Evolutionary conservation across 2,888 invertebrate genomes (phyloP).

Genomic region (Crematogaster levior): DNA sequence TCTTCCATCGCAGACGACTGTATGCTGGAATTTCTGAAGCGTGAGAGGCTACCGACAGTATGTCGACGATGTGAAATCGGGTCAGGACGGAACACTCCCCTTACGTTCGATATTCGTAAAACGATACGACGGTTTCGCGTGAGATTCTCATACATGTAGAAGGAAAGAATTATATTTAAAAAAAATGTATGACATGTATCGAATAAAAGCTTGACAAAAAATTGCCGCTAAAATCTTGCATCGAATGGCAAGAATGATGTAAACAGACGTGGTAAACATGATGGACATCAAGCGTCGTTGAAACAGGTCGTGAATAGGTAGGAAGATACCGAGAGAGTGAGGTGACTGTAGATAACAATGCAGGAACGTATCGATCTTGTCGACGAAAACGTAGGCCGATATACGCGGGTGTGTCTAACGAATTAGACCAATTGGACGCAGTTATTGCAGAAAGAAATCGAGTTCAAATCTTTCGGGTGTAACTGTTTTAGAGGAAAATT

Average conservation of each 20-base stretch:
- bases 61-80: conserved; percentile 61
- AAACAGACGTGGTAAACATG: neutral
- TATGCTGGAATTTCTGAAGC: conserved; percentile 56
- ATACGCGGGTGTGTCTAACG: conserved; percentile 74
- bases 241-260: neutral
- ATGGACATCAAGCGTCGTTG: neutral
- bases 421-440: conserved; percentile 60
- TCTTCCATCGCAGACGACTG: neutral
- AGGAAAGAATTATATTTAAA: too few relatives aligned
- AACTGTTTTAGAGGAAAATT: neutral
- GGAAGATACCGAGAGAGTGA: conserved; percentile 38
- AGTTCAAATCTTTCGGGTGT: conserved; percentile 31
- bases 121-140: conserved; percentile 57
- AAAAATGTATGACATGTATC: neutral
- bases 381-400: conserved; percentile 60
- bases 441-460: neutral
- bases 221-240: neutral
- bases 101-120: conserved; percentile 68
- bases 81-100: conserved; percentile 74
- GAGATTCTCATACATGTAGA: neutral
- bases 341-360: conserved; percentile 58
- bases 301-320: conserved; percentile 35
- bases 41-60: conserved; percentile 55
- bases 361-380: conserved; percentile 74
- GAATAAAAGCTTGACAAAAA: neutral